phyloP scores from a whole-genome alignment of 37 sponge, comb jelly and placozoan genomes.

The Theonella swinhoei region DNA sequence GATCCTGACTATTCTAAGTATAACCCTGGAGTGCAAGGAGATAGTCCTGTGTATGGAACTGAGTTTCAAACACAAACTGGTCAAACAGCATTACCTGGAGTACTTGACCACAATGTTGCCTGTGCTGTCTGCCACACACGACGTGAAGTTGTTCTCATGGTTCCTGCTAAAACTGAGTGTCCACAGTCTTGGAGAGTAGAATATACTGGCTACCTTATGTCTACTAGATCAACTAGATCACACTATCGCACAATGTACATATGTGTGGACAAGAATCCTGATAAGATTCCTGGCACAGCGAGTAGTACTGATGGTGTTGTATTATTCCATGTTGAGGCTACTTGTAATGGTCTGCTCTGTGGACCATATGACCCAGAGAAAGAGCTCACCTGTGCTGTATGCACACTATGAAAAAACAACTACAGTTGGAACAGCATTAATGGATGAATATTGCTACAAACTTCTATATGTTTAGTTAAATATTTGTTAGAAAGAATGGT shows the following conservation, averaged over 20 bases:
- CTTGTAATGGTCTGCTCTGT: constrained; percentile 38
- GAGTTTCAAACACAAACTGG: constrained; percentile 33
- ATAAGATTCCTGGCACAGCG: constrained; percentile 3
- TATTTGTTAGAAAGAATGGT: too few species aligned
- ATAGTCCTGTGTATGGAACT: constrained; percentile 24
- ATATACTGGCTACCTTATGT: constrained; percentile 49
- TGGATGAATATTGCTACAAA: too few species aligned
- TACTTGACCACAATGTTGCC: constrained; percentile 13
- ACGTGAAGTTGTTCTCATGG: constrained; percentile 4
- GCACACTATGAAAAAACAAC: too few species aligned
- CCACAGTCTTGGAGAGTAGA: constrained; percentile 38
- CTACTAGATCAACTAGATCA: neutral
- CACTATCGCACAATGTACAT: constrained; percentile 13
- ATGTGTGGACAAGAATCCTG: constrained; percentile 47
- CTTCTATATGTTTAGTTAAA: too few species aligned
- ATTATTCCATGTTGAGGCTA: constrained; percentile 44
- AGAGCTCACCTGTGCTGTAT: constrained; percentile 56
- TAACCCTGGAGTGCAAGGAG: constrained; percentile 9
- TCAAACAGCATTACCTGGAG: neutral
- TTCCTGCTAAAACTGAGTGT: constrained; percentile 31
- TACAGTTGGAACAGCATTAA: too few species aligned
- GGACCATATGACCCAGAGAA: constrained; percentile 38
- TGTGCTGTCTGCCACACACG: constrained; percentile 44
- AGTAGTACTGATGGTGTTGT: constrained; percentile 32
- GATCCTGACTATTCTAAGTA: constrained; percentile 40